Percentiles rank a stretch among this genome's conserved stretches.
Conservation (phyloP, 2,888 invertebrate genomes). For the Caenorhabditis japonica region DNA sequence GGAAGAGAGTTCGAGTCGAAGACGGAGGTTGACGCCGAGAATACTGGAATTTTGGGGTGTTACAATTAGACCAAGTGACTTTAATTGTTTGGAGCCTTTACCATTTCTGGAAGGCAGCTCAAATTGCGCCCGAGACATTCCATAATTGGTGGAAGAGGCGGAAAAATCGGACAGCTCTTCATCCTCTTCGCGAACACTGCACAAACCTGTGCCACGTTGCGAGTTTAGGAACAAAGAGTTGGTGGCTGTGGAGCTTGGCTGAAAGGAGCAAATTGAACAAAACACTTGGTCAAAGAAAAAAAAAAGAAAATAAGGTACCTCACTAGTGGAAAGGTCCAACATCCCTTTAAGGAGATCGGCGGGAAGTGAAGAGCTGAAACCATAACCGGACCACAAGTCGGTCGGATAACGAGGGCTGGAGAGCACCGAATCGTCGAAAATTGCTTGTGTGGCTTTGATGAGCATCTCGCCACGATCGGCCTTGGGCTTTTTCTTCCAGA, state of each 20-base stretch:
- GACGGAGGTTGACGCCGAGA: conserved; percentile 64
- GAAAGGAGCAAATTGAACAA: conserved; percentile 1
- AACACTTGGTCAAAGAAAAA: too few species aligned
- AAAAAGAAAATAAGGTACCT: too few species aligned
- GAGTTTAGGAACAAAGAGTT: conserved; percentile 16
- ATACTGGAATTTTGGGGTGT: conserved; percentile 30
- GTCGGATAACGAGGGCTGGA: conserved; percentile 65
- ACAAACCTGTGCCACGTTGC: conserved; percentile 47
- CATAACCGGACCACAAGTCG: conserved; percentile 71
- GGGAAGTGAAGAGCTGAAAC: conserved; percentile 74
- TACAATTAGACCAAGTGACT: too few species aligned
- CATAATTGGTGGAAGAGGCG: conserved; percentile 44
- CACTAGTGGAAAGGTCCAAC: conserved; percentile 42
- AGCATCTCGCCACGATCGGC: conserved; percentile 69
- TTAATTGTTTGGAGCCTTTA: too few species aligned
- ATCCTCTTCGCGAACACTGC: conserved; percentile 69
- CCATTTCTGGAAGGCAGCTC: conserved; percentile 35
- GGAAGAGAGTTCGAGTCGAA: conserved; percentile 61
- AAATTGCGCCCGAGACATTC: conserved; percentile 21
- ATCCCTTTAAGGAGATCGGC: conserved; percentile 70
- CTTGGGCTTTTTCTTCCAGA: conserved; percentile 59
- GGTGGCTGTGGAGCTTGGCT: conserved; percentile 2
- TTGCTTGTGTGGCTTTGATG: conserved; percentile 62
- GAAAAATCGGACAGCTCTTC: conserved; percentile 61
- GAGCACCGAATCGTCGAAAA: conserved; percentile 51